Evolutionary conservation across 2,888 invertebrate genomes (phyloP), one percentile per base, ranked within the genome.

Genomic region (Hartigia nigra): DNA sequence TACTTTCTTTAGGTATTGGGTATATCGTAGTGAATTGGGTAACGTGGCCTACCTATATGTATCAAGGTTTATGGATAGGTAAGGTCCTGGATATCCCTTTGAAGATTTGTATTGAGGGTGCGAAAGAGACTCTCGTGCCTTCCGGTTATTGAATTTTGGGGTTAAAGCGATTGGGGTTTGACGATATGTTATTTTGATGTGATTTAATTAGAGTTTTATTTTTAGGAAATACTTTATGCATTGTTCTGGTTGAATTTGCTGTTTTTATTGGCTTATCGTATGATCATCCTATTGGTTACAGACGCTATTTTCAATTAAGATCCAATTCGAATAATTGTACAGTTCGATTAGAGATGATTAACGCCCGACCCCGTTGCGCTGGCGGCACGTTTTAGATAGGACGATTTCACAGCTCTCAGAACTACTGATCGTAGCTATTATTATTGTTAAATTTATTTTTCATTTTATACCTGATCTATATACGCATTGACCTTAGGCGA

Each of bases 261-360:
- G 14, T 4, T 39, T 55, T 23, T 55, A 23, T 5, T 55, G 55
- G 1, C 9, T 55, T 23, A 23, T 55, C 9, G 9, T 55, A 31
- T 31, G n/a, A 12, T 12, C 12, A 31, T 14, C 5, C 12, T 32
- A 11, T 72, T 70, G 72, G 31, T 72, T 34, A 14, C n/a, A 12
- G 75, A 23, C 75, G 35, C 80, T 86, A 87, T 85, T 87, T 87
- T 81, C 81, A 87, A 87, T 87, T 87, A 87, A 87, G 86, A 84
- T 85, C 82, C 77, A 81, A 84, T 83, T 78, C 82, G 84, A 86
- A 84, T 84, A 84, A 84, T 85, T 80, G 80, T 75, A 82, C 74
- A 77, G 79, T 85, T 84, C 82, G 85, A 86, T 87, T 84, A 82
- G 79, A 78, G 77, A 81, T 83, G 81, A 86, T 86, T 83, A 80